Base-by-base conservation (phyloP, 2,797 vertebrate species). In the Vultur gryphus region DNA sequence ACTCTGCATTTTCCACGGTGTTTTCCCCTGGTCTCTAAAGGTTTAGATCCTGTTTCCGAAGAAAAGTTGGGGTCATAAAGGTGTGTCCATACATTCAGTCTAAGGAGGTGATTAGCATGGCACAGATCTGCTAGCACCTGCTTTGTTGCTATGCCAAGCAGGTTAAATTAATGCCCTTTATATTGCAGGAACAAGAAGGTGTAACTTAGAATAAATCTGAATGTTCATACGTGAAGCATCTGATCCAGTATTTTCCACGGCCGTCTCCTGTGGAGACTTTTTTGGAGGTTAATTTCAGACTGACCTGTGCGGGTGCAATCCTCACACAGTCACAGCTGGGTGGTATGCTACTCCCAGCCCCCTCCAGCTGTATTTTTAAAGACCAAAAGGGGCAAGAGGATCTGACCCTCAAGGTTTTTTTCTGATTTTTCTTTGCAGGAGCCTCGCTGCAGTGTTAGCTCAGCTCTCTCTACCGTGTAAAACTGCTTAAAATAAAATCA, bases 401-500 rank as follows among this genome's bases (percentile, higher is more conserved):
- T 76, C 12, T 43, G 41, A 87, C 8, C 24, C 3, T 59, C 24
- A 24, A 19, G 24, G 3, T 1, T 41, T 82, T 46, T 71, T 67
- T 33, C 24, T 33, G 6, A 19, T 64, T 91, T 86, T 65, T 35
- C 14, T 84, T 87, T 91, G 52, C 64, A 71, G 79, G 5, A 80
- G 3, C 21, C 43, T 72, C 85, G 58, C 11, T 93, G 25, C 54
- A 90, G 25, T 35, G 23, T 83, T 72, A 88, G 14, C 35, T 70
- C 43, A 79, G 62, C 9, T 89, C 29, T 54, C 62, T 84, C 21
- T 44, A 25, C 21, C 29, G 48, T 24, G 31, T 26, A 95, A 93
- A 67, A 73, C 43, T 51, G 71, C 80, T 82, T 88, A 94, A 96
- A 97, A 84, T 85, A 95, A 95, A 96, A 52, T 72, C 5, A 58